phyloP scores from a whole-genome alignment of 1,140 invertebrate species.

The Tetranychus urticae region DNA sequence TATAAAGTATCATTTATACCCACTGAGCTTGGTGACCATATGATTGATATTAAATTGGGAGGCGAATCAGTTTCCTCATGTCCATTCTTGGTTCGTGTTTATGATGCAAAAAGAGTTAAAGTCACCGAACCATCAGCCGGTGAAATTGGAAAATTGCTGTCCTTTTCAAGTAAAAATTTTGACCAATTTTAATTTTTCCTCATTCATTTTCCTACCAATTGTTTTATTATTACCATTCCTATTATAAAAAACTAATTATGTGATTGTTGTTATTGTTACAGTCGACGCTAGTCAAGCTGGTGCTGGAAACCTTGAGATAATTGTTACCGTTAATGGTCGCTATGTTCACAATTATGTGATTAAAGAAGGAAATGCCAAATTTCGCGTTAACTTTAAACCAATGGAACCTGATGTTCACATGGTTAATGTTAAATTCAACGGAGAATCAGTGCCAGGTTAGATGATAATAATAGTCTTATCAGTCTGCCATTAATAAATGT shows the following conservation, averaged over 20 bases:
- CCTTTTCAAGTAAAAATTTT: conserved; percentile 58
- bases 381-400: conserved; percentile 87
- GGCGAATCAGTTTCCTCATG: conserved; percentile 68
- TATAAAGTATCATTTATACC: conserved; percentile 54
- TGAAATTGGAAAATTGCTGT: conserved; percentile 66
- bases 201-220: background rate
- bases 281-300: conserved; percentile 35
- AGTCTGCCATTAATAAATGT: background rate
- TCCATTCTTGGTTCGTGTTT: conserved; percentile 77
- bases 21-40: conserved; percentile 72
- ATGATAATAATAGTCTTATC: background rate
- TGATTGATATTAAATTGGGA: conserved; percentile 59
- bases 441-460: conserved; percentile 56
- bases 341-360: conserved; percentile 97
- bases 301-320: conserved; percentile 89
- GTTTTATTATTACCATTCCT: background rate
- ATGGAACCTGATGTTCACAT: conserved; percentile 21
- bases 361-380: conserved; percentile 84
- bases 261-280: conserved; percentile 6
- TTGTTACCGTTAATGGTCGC: conserved; percentile 83
- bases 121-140: conserved; percentile 73
- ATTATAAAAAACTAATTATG: background rate
- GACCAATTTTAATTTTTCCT: background rate
- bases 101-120: conserved; percentile 67
- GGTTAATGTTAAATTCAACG: conserved; percentile 77